phyloP scores from a whole-genome alignment of 2,888 invertebrate genomes.

The Acronicta aceris region DNA sequence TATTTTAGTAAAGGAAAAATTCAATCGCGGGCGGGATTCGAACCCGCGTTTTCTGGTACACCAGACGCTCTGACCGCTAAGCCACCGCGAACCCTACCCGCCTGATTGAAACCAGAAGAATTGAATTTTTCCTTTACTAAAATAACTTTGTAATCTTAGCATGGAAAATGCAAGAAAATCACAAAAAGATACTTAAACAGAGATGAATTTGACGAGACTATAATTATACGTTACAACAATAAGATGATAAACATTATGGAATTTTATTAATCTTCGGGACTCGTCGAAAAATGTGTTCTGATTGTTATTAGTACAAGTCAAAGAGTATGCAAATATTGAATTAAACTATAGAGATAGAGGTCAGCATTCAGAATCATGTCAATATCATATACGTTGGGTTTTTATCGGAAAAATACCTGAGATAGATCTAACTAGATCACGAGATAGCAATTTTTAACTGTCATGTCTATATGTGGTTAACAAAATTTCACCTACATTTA shows the following conservation, averaged over 20 bases:
- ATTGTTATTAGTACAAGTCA: slow-evolving; percentile 66
- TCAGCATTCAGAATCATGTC: no score
- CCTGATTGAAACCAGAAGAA: no score
- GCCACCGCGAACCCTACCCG: no score
- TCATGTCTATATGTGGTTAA: background rate
- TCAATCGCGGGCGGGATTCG: no score
- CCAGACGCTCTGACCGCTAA: no score
- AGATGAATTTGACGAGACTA: slow-evolving; percentile 21
- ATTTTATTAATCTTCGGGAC: slow-evolving; percentile 58
- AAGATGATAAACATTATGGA: slow-evolving; percentile 48
- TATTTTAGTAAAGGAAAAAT: no score
- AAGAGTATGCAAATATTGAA: slow-evolving; percentile 70
- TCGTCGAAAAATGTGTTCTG: slow-evolving; percentile 63
- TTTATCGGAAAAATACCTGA: no score
- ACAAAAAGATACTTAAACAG: slow-evolving; percentile 1
- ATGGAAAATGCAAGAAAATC: no score
- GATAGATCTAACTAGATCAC: slow-evolving; percentile 6
- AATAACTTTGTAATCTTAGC: no score
- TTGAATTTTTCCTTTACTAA: no score
- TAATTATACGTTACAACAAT: slow-evolving; percentile 36
- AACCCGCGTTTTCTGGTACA: no score
- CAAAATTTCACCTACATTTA: background rate
- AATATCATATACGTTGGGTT: no score
- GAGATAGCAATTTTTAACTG: background rate
- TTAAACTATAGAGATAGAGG: slow-evolving; percentile 35